Conservation (phyloP, 2,888 invertebrate species). For the Pseudoips prasinana region DNA sequence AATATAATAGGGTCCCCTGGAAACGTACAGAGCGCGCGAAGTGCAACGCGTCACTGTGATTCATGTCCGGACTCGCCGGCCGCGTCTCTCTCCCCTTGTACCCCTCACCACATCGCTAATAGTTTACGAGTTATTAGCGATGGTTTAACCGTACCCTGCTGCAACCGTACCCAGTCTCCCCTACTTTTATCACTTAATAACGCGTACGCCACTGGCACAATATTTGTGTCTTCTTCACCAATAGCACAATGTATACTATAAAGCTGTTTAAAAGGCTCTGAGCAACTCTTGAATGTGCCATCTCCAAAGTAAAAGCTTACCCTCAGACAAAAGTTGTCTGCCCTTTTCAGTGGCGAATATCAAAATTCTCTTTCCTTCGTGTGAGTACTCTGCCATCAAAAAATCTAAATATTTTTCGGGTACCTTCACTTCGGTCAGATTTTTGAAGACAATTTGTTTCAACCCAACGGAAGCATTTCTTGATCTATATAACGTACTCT, state of each 20-base stretch:
- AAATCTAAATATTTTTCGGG: conserved; percentile 4
- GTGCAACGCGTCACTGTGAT: too few species aligned
- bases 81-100: too few species aligned
- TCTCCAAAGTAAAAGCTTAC: conserved; percentile 4
- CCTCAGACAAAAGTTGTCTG: conserved; percentile 1
- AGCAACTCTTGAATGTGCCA: conserved; percentile 5
- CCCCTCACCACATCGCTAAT: too few species aligned
- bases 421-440: conserved; percentile 3
- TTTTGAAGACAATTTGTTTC: conserved; percentile 3
- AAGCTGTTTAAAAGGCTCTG: conserved; percentile 8
- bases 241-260: conserved; percentile 8
- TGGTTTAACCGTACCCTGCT: too few species aligned
- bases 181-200: conserved; percentile 5
- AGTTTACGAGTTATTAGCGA: too few species aligned
- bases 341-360: conserved; percentile 1
- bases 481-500: conserved; percentile 3
- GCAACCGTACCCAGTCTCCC: too few species aligned
- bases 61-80: too few species aligned
- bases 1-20: too few species aligned
- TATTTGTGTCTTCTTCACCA: conserved; percentile 5
- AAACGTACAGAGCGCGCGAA: too few species aligned
- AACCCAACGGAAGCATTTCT: conserved; percentile 2
- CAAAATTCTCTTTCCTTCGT: conserved; percentile 2
- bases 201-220: conserved; percentile 5
- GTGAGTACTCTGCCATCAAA: conserved; percentile 2